Evolutionary conservation across 2,888 invertebrate species (phyloP), one percentile per base, ranked within the genome.

Genomic region (Tubulanus polymorphus): DNA sequence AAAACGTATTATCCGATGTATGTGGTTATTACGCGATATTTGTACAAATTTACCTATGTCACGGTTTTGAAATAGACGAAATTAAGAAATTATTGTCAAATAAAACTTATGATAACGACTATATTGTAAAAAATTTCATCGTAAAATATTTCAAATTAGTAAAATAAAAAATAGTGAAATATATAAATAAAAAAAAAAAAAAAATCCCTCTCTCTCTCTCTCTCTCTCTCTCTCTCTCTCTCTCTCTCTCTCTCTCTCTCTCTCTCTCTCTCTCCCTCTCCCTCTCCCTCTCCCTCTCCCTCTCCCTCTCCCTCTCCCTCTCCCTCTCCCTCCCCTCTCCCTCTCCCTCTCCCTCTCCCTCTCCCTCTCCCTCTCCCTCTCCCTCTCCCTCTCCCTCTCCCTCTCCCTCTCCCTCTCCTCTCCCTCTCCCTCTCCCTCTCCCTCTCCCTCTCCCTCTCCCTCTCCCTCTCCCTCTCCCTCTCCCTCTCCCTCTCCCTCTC

Each of bases 401-500:
- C 23, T 23, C 41, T 23, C 23, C 41, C 41, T 23, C 23, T 23
- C 41, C 41, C 23, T 23, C 41, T 23, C 23, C 41, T 23, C 41
- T 41, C 41, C 41, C 41, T 41, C 41, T 23, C 41, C 23, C 41
- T 23, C 41, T 41, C 41, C 41, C 41, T 41, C 41, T 23, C 41
- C 23, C 41, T 23, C 41, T 41, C 41, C 41, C 46, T 18, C 48
- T 28, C 23, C 28, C 48, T 28, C 48, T 48, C 10, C 48, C 48
- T 48, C 48, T 28, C 48, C 28, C 48, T 28, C 48, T 48, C 48
- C 48, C 48, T 48, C 10, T 28, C 48, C 28, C 48, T 28, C 48
- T 48, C 48, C 48, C 48, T 48, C 48, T 28, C 48, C 28, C 48
- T 28, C 48, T 48, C 48, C 48, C 48, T 48, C 48, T 28, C 48